Evolutionary conservation across 2,888 invertebrate genomes (phyloP).

Genomic region (Leucophenga montana): DNA sequence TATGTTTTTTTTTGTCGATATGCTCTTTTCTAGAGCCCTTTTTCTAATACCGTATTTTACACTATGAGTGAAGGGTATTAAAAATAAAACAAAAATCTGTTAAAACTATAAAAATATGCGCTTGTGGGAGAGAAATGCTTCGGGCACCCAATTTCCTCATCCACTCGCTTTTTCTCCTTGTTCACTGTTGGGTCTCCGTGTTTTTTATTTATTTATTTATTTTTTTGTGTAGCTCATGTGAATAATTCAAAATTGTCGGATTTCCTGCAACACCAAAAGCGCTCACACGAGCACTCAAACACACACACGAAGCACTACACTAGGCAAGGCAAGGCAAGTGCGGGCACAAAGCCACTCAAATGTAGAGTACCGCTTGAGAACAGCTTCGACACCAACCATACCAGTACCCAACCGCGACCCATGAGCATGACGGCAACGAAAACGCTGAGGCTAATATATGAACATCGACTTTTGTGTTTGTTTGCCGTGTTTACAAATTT

Average conservation of each 20-base stretch:
- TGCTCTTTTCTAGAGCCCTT: no score
- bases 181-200: neutral
- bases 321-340: no score
- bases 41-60: no score
- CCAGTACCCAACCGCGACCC: no score
- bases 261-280: conserved; percentile 47
- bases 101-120: neutral
- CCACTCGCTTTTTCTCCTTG: neutral
- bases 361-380: no score
- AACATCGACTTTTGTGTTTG: conserved; percentile 45
- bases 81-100: no score
- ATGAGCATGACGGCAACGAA: neutral
- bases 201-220: conserved; percentile 27
- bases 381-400: no score
- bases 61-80: neutral
- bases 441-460: neutral
- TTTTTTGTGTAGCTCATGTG: conserved; percentile 50
- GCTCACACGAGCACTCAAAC: neutral
- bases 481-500: conserved; percentile 61
- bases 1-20: neutral
- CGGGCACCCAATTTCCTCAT: no score
- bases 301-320: neutral
- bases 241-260: conserved; percentile 60
- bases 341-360: no score
- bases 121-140: neutral